Conservation (phyloP, 2,888 invertebrate species). For the Papilio demoleus region DNA sequence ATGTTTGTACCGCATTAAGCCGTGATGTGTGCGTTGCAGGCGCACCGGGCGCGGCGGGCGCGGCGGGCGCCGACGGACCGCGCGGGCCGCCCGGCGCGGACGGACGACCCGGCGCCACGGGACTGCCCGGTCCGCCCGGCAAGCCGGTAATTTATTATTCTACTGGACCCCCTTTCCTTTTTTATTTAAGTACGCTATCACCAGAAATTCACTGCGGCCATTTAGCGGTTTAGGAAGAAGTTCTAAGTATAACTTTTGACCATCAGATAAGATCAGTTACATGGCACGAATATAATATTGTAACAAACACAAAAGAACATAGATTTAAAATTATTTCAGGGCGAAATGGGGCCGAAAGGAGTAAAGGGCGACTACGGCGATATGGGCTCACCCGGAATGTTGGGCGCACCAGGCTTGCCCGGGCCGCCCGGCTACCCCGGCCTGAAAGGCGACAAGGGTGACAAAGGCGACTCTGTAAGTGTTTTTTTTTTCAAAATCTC, state of each 20-base stretch:
- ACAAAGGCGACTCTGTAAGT: slow-evolving; percentile 96
- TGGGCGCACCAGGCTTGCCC: slow-evolving; percentile 95
- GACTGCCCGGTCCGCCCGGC: slow-evolving; percentile 94
- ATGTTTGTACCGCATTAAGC: background rate
- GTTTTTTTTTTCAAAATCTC: too few species aligned
- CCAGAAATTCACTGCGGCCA: too few species aligned
- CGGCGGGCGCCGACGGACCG: slow-evolving; percentile 89
- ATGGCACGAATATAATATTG: too few species aligned
- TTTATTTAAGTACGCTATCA: too few species aligned
- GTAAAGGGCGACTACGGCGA: slow-evolving; percentile 95
- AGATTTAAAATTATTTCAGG: slow-evolving; percentile 11
- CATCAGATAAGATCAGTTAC: background rate
- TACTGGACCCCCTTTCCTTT: too few species aligned
- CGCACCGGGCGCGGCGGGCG: slow-evolving; percentile 90
- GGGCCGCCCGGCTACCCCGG: slow-evolving; percentile 95
- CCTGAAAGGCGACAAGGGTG: slow-evolving; percentile 94
- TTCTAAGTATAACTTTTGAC: background rate
- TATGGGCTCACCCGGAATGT: slow-evolving; percentile 96
- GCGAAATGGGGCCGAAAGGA: slow-evolving; percentile 85
- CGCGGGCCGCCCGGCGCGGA: slow-evolving; percentile 89
- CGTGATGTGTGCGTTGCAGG: slow-evolving; percentile 68
- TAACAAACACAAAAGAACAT: background rate
- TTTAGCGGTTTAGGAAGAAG: background rate
- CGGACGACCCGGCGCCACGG: slow-evolving; percentile 87
- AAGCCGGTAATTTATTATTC: slow-evolving; percentile 84